A percentile compares a stretch with the other conserved stretches of the same genome.
These are phyloP conservation scores for Perognathus longimembris DNA, from an alignment of 2,113 vertebrate species.

Conservation along the genomic window DNA sequence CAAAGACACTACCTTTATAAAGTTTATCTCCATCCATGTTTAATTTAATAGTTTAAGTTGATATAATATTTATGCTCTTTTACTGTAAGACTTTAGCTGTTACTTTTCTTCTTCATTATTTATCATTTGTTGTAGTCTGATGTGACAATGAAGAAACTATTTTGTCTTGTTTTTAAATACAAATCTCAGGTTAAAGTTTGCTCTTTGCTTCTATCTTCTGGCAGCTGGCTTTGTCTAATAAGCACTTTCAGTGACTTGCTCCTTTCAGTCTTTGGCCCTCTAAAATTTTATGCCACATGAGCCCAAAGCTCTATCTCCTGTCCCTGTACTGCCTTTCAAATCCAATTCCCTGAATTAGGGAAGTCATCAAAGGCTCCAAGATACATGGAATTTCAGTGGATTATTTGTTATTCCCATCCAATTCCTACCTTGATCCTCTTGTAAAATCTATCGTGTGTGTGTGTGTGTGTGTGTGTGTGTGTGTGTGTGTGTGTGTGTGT, in stretches of 20 bases:
- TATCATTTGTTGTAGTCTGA: neutral
- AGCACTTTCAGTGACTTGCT: neutral
- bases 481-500: too few species aligned
- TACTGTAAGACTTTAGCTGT: neutral
- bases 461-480: too few species aligned
- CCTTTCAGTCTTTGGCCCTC: neutral
- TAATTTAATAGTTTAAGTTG: neutral
- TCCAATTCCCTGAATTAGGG: neutral
- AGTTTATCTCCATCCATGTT: conserved; percentile 35
- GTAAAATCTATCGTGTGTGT: neutral
- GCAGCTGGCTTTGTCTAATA: neutral
- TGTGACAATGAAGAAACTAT: neutral
- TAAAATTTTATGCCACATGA: neutral
- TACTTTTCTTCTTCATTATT: neutral
- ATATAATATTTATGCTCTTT: neutral
- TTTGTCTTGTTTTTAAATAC: neutral
- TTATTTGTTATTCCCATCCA: conserved; percentile 2
- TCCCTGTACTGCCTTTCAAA: neutral
- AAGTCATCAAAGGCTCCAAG: conserved; percentile 12
- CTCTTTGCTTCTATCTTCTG: conserved; percentile 37
- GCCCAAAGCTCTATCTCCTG: neutral
- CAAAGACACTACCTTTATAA: neutral
- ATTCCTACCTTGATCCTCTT: neutral
- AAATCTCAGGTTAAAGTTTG: neutral
- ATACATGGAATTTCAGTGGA: conserved; percentile 39